phyloP scores from a whole-genome alignment of 2,797 vertebrate genomes.

The Alauda arvensis region DNA sequence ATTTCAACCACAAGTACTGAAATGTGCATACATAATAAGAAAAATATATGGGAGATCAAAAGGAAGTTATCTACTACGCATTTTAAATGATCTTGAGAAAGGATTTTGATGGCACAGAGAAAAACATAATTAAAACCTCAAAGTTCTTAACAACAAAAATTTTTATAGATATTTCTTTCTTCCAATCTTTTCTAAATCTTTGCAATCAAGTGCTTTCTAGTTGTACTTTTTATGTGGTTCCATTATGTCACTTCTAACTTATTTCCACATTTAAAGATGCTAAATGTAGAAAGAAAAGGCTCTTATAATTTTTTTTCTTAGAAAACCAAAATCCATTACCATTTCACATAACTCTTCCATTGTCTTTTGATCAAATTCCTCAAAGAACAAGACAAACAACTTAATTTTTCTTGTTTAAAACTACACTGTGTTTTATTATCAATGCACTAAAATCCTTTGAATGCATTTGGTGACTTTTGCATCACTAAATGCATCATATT shows the following conservation, averaged over 20 bases:
- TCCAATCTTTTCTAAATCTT: neutral
- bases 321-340: neutral
- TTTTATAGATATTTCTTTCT: neutral
- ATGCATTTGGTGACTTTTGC: neutral
- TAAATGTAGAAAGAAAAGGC: neutral
- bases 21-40: neutral
- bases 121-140: neutral
- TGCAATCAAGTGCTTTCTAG: neutral
- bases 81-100: neutral
- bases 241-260: neutral
- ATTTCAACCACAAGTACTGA: neutral
- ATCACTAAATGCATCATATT: neutral
- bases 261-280: neutral
- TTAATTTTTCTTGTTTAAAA: neutral
- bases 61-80: neutral
- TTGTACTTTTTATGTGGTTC: accelerated
- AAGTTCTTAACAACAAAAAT: neutral
- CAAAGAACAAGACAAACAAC: neutral
- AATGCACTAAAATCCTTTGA: neutral
- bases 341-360: neutral
- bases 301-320: neutral
- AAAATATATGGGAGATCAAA: neutral
- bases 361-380: neutral
- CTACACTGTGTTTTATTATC: neutral
- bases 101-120: neutral